phyloP scores from a whole-genome alignment of 2,113 vertebrate genomes.

The Telmatochromis bifrenatus region DNA sequence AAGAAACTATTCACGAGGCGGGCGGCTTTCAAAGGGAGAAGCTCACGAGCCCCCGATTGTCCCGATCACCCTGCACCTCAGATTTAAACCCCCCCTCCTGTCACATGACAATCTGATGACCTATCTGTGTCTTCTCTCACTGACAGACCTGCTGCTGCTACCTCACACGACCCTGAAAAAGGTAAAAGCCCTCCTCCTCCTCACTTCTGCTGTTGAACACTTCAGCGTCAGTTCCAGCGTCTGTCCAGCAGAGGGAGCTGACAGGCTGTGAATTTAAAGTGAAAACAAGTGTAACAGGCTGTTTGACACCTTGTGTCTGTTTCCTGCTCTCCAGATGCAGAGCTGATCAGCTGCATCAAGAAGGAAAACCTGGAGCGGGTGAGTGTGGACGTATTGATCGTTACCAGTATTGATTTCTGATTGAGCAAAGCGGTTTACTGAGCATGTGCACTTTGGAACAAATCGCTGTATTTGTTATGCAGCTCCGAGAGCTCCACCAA shows the following conservation, averaged over 20 bases:
- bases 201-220: not conserved
- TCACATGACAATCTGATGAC: not conserved
- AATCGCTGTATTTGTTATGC: not conserved
- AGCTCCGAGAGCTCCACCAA: constrained; percentile 83
- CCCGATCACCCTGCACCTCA: not conserved
- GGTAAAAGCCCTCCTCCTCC: constrained; percentile 30
- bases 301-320: not conserved
- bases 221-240: not conserved
- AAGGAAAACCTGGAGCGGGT: constrained; percentile 79
- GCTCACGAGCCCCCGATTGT: not conserved
- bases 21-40: not conserved
- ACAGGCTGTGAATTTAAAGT: not conserved
- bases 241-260: not conserved
- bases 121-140: not conserved
- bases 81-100: not conserved
- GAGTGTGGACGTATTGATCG: not conserved
- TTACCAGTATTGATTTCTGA: fast-evolving
- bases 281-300: not conserved
- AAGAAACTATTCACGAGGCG: not conserved
- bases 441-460: not conserved
- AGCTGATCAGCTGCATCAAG: constrained; percentile 75
- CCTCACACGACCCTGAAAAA: constrained; percentile 41
- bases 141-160: constrained; percentile 36
- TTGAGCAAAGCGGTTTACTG: not conserved
- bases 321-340: constrained; percentile 2